These are phyloP conservation scores for Tetramorium alpestre DNA, from an alignment of 1,140 invertebrate genomes.

Conservation along the genomic window DNA sequence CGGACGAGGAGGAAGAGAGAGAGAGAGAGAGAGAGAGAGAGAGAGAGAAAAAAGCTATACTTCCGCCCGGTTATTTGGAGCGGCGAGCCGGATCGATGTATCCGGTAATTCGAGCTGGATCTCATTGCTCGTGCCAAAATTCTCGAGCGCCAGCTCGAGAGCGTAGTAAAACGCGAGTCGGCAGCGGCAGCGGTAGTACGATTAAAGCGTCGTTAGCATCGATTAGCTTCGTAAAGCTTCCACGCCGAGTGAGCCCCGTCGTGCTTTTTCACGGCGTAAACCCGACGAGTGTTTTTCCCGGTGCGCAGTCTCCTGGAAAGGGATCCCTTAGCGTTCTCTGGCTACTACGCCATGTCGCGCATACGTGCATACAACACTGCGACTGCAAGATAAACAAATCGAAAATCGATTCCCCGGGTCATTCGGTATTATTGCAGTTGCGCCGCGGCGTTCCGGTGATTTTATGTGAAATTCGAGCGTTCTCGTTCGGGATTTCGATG, in stretches of 20 bases:
- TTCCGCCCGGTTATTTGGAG: constrained; percentile 68
- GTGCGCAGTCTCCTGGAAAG: constrained; percentile 50
- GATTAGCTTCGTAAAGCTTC: constrained; percentile 67
- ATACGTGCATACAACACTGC: constrained; percentile 54
- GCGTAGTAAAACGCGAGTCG: constrained; percentile 53
- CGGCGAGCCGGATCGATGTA: constrained; percentile 66
- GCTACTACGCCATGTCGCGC: constrained; percentile 29
- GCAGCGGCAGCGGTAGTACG: constrained; percentile 49
- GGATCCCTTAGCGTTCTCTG: constrained; percentile 42
- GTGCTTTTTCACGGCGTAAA: constrained; percentile 51
- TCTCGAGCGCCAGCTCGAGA: constrained; percentile 47
- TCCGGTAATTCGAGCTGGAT: constrained; percentile 65
- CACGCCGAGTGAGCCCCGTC: constrained; percentile 10
- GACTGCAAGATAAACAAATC: constrained; percentile 59
- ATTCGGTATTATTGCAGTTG: constrained; percentile 55
- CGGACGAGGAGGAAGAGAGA: background rate
- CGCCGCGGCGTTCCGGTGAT: constrained; percentile 37
- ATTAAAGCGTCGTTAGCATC: constrained; percentile 77
- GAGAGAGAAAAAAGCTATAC: constrained; percentile 31
- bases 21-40: background rate
- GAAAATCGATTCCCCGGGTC: constrained; percentile 62
- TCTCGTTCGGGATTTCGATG: constrained; percentile 17
- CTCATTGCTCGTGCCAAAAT: constrained; percentile 71
- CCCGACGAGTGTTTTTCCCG: constrained; percentile 51
- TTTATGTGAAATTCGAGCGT: constrained; percentile 25